Base-by-base conservation (phyloP, 2,888 invertebrate genomes). In the Drosophila neonasuta region DNA sequence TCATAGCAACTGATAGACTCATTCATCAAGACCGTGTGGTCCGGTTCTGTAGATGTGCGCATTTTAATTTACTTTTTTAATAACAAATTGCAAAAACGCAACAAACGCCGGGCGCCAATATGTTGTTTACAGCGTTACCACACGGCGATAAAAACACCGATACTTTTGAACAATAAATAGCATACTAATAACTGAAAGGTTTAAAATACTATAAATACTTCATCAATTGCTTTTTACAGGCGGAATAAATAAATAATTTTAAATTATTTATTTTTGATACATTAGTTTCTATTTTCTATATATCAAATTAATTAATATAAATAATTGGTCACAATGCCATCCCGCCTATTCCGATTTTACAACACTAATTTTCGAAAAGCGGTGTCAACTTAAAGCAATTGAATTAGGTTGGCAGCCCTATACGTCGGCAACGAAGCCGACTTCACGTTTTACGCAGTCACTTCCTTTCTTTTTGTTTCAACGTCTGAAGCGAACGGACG, bases 1-100 rank as follows among this genome's bases (percentile, higher is more conserved):
- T 93, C 93, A 24, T 94, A 92, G 63, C 91, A 91, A 46, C 92
- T 90, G 46, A 94, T 92, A 87, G 92, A 92, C 17, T 93, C 92
- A 51, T 91, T 84, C 58, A 94, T 91, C 71, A 91, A 89, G 24
- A 93, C 89, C 41, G 91, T 89, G 68, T 91, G 92, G 4, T 90
- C 89, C 9, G 92, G 92, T 52, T 89, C 79, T 2, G 80, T 75
- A 2, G 71, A 56, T 11, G 74, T 68, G 58, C 80, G 83, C 90
- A 90, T 89, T 41, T 63, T 71, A n/a, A 39, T 34, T 41, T 8
- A 39, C 4, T 75, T 70, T 79, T 59, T 32, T 24, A n/a, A 8
- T 34, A 34, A 63, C n/a, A 10, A 49, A 13, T 8, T 0, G 7
- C 9, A 11, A 2, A 36, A 1, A 39, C 24, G 55, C 50, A 61